These are phyloP conservation scores for Phalacrocorax pelagicus DNA, from an alignment of 2,113 vertebrate genomes.

Conservation along the genomic window DNA sequence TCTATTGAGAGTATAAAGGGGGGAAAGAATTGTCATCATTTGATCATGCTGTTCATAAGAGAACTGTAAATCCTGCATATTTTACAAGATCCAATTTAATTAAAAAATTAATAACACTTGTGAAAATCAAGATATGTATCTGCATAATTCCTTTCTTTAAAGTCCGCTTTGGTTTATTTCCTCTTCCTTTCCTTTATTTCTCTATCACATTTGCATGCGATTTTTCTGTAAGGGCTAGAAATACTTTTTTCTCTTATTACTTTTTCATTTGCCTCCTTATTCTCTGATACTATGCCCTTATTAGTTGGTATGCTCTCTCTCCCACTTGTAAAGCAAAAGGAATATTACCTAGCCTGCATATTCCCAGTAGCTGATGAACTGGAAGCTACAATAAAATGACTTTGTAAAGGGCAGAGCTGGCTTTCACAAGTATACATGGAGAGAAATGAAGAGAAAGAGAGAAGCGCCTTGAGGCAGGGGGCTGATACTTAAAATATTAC, in stretches of 20 bases:
- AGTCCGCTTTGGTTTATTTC: neutral
- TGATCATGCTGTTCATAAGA: neutral
- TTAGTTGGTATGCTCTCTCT: neutral
- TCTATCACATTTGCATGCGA: neutral
- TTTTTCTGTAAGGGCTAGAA: neutral
- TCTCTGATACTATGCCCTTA: neutral
- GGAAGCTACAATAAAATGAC: neutral
- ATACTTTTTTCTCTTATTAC: neutral
- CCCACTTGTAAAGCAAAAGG: neutral
- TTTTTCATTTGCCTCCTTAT: constrained; percentile 6
- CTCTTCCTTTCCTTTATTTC: neutral
- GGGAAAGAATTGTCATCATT: neutral
- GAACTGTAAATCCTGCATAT: neutral
- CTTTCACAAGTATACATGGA: neutral
- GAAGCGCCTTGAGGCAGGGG: neutral
- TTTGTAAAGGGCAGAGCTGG: neutral
- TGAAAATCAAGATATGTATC: constrained; percentile 6
- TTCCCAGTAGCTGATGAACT: neutral
- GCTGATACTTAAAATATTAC: neutral
- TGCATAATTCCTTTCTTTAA: neutral
- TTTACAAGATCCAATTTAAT: constrained; percentile 10
- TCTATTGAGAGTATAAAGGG: neutral
- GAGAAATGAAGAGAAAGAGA: neutral
- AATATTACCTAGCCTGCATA: neutral
- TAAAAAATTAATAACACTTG: constrained; percentile 2